Conservation (phyloP, 2,888 invertebrate species). For the Sinodicranocentrus sp. region DNA sequence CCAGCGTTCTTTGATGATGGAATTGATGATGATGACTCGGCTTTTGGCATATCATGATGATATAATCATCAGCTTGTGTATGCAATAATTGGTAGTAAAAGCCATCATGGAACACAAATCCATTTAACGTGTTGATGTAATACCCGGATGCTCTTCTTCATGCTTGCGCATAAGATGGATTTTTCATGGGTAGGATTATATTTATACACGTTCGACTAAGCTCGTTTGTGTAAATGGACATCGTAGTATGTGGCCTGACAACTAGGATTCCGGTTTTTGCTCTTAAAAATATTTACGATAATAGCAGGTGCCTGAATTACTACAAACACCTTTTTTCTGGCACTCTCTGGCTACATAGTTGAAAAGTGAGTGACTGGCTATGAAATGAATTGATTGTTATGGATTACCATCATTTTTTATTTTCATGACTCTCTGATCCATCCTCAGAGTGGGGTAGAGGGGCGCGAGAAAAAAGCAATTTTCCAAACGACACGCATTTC, state of each 20-base stretch:
- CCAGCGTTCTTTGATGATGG: constrained; percentile 34
- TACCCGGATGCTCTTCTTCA: constrained; percentile 60
- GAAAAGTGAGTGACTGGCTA: constrained; percentile 39
- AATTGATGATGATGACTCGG: constrained; percentile 49
- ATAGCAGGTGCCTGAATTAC: constrained; percentile 68
- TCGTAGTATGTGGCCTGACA: constrained; percentile 58
- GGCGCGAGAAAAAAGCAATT: constrained; percentile 25
- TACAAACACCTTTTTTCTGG: constrained; percentile 59
- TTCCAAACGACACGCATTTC: constrained; percentile 49
- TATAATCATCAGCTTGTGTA: constrained; percentile 65
- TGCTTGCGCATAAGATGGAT: no score
- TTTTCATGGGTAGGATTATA: no score
- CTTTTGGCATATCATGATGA: constrained; percentile 65
- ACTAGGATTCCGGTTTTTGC: constrained; percentile 65
- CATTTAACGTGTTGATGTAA: constrained; percentile 65
- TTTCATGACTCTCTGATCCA: not conserved
- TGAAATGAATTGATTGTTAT: constrained; percentile 65
- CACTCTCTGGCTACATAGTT: constrained; percentile 56
- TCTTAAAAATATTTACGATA: constrained; percentile 64
- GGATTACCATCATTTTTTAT: constrained; percentile 52
- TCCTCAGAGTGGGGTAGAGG: not conserved
- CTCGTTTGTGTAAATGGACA: constrained; percentile 42
- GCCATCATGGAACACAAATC: constrained; percentile 55
- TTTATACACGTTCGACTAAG: not conserved
- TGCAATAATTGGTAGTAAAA: constrained; percentile 63